phyloP scores from a whole-genome alignment of 2,888 invertebrate genomes.

The Aricia artaxerxes region DNA sequence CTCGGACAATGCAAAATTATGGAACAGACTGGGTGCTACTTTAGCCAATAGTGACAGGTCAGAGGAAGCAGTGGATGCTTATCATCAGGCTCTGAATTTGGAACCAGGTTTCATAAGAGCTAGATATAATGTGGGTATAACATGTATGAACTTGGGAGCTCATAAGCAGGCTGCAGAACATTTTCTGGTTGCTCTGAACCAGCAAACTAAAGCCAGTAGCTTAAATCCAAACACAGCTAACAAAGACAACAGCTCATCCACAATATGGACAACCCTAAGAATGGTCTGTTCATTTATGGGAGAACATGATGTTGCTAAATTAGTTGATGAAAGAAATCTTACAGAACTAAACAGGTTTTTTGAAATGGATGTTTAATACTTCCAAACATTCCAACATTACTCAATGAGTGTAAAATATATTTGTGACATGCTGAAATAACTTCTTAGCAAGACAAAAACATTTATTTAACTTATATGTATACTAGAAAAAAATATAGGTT shows the following conservation, averaged over 20 bases:
- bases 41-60: slow-evolving; percentile 96
- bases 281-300: slow-evolving; percentile 93
- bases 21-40: slow-evolving; percentile 99
- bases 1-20: slow-evolving; percentile 91
- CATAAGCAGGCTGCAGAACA: slow-evolving; percentile 98
- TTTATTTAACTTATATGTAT: neutral
- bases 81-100: slow-evolving; percentile 92
- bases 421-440: neutral
- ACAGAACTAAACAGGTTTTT: slow-evolving; percentile 80
- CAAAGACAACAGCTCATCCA: slow-evolving; percentile 87
- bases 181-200: slow-evolving; percentile 94
- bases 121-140: slow-evolving; percentile 98
- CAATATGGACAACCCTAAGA: slow-evolving; percentile 95
- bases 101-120: slow-evolving; percentile 98
- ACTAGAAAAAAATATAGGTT: slow-evolving; percentile 18
- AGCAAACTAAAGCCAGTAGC: slow-evolving; percentile 85
- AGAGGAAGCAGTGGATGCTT: slow-evolving; percentile 98
- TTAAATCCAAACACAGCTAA: slow-evolving; percentile 57
- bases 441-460: neutral
- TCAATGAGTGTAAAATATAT: neutral
- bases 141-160: slow-evolving; percentile 97
- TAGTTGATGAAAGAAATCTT: slow-evolving; percentile 83
- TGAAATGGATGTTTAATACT: slow-evolving; percentile 53
- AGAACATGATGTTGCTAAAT: slow-evolving; percentile 81
- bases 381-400: neutral